These are phyloP conservation scores for Trimorus sp. DNA, from an alignment of 2,888 invertebrate genomes.

Conservation along the genomic window DNA sequence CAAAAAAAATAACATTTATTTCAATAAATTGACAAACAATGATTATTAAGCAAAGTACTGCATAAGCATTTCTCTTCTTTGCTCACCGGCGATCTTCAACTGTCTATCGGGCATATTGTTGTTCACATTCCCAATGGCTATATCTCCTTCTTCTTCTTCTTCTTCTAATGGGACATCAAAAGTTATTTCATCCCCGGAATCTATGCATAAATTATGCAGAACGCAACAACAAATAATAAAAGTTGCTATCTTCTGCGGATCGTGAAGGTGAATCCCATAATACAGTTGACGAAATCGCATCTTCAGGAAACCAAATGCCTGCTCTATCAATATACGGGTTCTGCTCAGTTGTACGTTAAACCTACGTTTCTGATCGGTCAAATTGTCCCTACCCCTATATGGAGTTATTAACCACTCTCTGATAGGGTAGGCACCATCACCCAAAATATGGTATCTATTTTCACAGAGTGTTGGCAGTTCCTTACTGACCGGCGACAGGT, in stretches of 20 bases:
- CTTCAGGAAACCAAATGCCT: constrained; percentile 1
- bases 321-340: constrained; percentile 5
- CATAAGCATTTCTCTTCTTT: too few relatives aligned
- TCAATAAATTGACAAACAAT: too few relatives aligned
- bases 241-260: neutral
- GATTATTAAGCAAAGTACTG: too few relatives aligned
- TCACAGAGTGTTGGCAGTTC: neutral
- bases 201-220: neutral
- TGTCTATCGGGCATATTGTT: too few relatives aligned
- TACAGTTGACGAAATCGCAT: neutral
- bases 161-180: too few relatives aligned
- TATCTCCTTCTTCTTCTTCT: too few relatives aligned
- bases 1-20: too few relatives aligned
- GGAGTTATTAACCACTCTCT: neutral
- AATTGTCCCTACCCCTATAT: neutral
- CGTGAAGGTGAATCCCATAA: constrained; percentile 2
- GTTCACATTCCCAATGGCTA: too few relatives aligned
- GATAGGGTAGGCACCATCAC: neutral
- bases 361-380: neutral
- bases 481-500: neutral
- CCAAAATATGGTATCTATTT: neutral
- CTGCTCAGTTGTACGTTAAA: neutral
- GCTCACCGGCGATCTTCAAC: too few relatives aligned
- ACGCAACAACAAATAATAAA: constrained; percentile 11
- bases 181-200: neutral